Percentiles rank a stretch among this genome's conserved stretches.
Evolutionary conservation across 2,888 invertebrate genomes (phyloP).

Genomic region (Myopa testacea): DNA sequence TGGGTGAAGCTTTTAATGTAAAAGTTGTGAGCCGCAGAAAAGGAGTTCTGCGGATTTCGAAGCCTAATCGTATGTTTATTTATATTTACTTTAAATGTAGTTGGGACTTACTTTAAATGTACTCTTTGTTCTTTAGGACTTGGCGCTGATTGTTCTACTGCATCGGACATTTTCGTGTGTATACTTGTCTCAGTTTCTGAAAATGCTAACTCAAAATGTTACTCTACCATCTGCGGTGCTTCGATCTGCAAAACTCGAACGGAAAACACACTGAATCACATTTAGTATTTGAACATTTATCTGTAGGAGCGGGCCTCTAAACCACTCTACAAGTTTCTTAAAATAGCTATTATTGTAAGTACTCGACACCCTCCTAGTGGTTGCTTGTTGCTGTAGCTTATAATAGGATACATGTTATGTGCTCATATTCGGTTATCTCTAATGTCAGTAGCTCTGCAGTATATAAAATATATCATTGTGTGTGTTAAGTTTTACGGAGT

Average conservation of each 20-base stretch:
- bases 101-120: background rate
- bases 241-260: background rate
- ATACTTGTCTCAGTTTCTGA: slow-evolving; percentile 22
- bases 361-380: background rate
- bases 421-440: slow-evolving; percentile 52
- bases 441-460: background rate
- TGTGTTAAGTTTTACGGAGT: background rate
- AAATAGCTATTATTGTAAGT: slow-evolving; percentile 24
- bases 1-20: too few relatives aligned
- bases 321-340: slow-evolving; percentile 18
- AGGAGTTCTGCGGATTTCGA: too few relatives aligned
- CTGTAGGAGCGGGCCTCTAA: slow-evolving; percentile 38
- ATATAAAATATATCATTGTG: background rate
- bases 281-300: slow-evolving; percentile 51
- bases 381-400: slow-evolving; percentile 39
- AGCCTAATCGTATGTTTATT: too few relatives aligned
- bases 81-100: too few relatives aligned
- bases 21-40: too few relatives aligned
- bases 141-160: slow-evolving; percentile 61
- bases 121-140: background rate
- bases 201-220: background rate
- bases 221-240: background rate
- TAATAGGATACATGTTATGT: slow-evolving; percentile 65
- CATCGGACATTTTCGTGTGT: slow-evolving; percentile 50
- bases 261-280: slow-evolving; percentile 46